Evolutionary conservation across 2,797 vertebrate species (phyloP), one percentile per base, ranked within the genome.

Genomic region (Typhlichthys eigenmanni): DNA sequence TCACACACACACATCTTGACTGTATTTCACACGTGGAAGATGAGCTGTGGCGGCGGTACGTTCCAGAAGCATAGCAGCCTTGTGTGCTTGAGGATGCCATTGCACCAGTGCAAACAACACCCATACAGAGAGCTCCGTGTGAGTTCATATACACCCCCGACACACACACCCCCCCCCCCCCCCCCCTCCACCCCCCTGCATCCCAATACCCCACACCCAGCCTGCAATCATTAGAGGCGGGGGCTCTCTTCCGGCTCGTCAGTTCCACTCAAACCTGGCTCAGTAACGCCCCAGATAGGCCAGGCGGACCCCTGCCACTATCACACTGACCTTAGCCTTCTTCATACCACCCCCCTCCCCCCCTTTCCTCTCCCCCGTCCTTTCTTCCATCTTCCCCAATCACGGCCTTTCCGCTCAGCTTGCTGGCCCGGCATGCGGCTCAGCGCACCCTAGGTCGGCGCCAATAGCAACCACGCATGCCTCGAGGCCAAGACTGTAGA

Each of bases 171-270:
- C 62, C 62, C 60, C 57, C 50, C 62, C 73, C 58, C 29, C 45
- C 56, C 52, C 53, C 66, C 64, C 62, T 60, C 64, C 66, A 64
- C 66, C 62, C 24, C 71, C 65, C 82, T 13, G 11, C 56, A 12
- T 2, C 10, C 3, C 55, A 14, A 13, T 13, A 1, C 54, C 51
- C 51, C 58, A 76, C 82, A 75, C 69, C 72, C 78, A 83, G 64
- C 75, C 83, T 60, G 73, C 82, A 86, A 87, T 91, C 88, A 90
- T 89, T 89, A 91, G 78, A 75, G 85, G 85, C 76, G 72, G 73
- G 76, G 76, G 78, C 80, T 84, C 81, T 89, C 83, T 84, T 86
- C 91, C 32, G 87, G 91, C 88, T 88, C 92, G 92, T 93, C 92
- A 91, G 84, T 82, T 89, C 79, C 78, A 78, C 79, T 93, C 80